Conservation (phyloP, 1,140 invertebrate species). For the Ruditapes philippinarum region DNA sequence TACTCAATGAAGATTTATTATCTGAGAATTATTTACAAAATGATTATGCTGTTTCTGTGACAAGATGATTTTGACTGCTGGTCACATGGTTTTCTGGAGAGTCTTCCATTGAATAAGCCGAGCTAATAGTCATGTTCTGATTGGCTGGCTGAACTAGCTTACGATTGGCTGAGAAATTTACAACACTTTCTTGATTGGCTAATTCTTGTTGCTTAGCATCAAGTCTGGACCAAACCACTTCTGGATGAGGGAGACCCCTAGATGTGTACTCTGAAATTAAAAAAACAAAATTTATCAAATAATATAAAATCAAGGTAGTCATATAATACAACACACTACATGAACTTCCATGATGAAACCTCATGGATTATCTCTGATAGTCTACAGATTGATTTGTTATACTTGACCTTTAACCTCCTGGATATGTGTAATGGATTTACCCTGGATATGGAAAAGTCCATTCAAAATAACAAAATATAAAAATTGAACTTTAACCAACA, state of each 20-base stretch:
- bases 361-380: no score
- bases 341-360: no score
- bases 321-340: no score
- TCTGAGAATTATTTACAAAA: background rate
- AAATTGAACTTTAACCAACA: no score
- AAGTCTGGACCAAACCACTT: constrained; percentile 54
- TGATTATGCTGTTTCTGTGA: constrained; percentile 12
- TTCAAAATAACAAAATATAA: no score
- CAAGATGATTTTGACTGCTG: background rate
- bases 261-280: constrained; percentile 39
- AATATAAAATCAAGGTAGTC: no score
- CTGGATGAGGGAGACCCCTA: constrained; percentile 52
- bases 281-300: background rate
- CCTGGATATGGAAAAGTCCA: no score
- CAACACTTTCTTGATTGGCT: constrained; percentile 37
- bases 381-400: no score
- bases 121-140: constrained; percentile 48
- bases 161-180: constrained; percentile 32
- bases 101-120: background rate
- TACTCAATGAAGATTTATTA: background rate
- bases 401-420: no score
- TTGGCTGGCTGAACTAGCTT: constrained; percentile 49
- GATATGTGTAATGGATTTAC: no score
- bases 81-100: constrained; percentile 18
- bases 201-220: constrained; percentile 31